Conservation (phyloP, 1,140 invertebrate genomes). For the Papilio dardanus region DNA sequence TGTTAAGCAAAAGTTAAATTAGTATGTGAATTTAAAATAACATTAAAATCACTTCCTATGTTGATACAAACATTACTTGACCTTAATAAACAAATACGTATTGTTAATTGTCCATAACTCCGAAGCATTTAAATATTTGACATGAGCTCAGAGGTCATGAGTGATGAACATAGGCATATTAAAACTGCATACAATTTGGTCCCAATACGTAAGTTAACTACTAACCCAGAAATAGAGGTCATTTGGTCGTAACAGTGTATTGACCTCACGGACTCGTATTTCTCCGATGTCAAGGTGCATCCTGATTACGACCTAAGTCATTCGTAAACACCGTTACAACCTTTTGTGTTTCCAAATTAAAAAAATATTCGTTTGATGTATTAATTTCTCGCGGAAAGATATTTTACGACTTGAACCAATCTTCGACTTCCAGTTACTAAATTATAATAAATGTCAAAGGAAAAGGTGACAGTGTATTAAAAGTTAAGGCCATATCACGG, state of each 20-base stretch:
- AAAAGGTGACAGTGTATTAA: conserved; percentile 62
- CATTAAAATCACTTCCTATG: not conserved
- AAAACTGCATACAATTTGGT: not conserved
- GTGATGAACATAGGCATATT: not conserved
- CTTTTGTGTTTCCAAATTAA: conserved; percentile 20
- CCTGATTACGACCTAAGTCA: conserved; percentile 26
- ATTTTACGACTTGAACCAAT: conserved; percentile 8
- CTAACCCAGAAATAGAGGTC: conserved; percentile 32
- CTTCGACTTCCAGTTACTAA: conserved; percentile 46
- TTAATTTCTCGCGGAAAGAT: conserved; percentile 4
- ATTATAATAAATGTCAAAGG: conserved; percentile 62
- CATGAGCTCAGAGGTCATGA: not conserved
- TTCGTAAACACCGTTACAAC: conserved; percentile 9
- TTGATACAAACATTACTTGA: conserved; percentile 16
- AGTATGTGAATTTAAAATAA: not conserved
- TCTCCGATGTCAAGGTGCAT: conserved; percentile 37
- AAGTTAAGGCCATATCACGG: conserved; percentile 61
- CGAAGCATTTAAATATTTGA: not conserved
- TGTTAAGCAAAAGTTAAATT: not conserved
- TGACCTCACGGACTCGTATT: conserved; percentile 29
- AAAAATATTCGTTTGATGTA: not conserved
- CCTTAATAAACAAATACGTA: conserved; percentile 17
- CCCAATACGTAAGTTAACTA: conserved; percentile 5
- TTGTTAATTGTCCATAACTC: conserved; percentile 12
- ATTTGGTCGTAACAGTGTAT: conserved; percentile 21